A percentile compares a stretch with the other conserved stretches of the same genome.
Conservation (phyloP, 2,113 vertebrate species). For the Cricetomys ansorgei region DNA sequence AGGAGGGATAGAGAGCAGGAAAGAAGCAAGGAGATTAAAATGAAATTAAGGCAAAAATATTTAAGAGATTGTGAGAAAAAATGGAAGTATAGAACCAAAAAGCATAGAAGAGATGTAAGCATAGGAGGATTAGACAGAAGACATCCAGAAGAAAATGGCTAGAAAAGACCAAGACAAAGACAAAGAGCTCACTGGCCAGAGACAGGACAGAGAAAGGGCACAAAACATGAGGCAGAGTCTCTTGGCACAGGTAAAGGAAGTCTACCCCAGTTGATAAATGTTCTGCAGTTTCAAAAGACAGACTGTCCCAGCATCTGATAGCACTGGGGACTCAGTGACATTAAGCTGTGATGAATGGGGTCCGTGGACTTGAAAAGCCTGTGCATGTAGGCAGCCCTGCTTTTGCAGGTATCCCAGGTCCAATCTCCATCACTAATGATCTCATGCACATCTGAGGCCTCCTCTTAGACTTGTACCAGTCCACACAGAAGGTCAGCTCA, state of each 20-base stretch:
- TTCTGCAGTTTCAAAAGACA: neutral
- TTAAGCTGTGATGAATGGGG: neutral
- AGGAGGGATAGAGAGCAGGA: neutral
- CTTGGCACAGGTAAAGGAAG: neutral
- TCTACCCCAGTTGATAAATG: neutral
- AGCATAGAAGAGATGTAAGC: neutral
- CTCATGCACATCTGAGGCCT: neutral
- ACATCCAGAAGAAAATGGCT: neutral
- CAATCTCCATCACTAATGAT: neutral
- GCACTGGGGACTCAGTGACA: fast-evolving
- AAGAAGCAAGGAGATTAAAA: neutral
- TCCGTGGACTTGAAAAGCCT: neutral
- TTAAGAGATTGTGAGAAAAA: neutral
- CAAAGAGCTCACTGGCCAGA: neutral
- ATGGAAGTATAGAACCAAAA: neutral
- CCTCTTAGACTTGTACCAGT: neutral
- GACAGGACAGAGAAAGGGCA: neutral
- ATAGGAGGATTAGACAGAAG: neutral
- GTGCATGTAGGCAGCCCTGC: neutral
- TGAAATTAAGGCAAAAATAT: neutral
- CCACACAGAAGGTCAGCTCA: neutral
- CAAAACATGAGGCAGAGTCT: neutral
- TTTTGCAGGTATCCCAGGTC: neutral
- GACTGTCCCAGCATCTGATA: fast-evolving
- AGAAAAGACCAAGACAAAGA: neutral